These are phyloP conservation scores for Heliconius nattereri DNA, from an alignment of 1,140 invertebrate genomes.

Conservation along the genomic window DNA sequence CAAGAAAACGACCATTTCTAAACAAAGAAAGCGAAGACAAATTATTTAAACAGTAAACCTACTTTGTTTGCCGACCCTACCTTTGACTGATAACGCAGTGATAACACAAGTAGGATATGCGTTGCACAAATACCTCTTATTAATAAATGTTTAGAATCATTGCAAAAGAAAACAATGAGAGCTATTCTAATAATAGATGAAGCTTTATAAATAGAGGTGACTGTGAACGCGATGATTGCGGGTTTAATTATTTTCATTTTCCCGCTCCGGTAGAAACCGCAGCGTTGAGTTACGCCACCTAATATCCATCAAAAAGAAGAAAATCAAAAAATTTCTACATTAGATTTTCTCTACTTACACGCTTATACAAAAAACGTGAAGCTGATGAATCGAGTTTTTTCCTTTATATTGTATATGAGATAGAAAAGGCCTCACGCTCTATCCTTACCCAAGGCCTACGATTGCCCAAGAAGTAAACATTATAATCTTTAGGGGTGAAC, in stretches of 20 bases:
- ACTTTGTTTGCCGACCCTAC: slow-evolving; percentile 18
- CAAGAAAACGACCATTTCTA: background rate
- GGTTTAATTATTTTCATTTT: too few species aligned
- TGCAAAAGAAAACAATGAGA: background rate
- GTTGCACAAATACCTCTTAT: background rate
- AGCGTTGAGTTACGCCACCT: background rate
- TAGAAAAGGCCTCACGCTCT: background rate
- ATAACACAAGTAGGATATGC: background rate
- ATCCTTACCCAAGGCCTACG: slow-evolving; percentile 46
- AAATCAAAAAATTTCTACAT: too few species aligned
- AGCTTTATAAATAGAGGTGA: background rate
- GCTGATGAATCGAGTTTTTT: background rate
- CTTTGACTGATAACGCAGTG: background rate
- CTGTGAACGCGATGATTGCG: background rate
- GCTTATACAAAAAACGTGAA: background rate
- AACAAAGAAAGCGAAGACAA: background rate
- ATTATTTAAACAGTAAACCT: slow-evolving; percentile 8
- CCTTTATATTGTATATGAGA: background rate
- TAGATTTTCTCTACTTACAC: too few species aligned
- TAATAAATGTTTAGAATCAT: slow-evolving; percentile 1
- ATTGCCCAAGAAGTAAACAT: slow-evolving; percentile 54
- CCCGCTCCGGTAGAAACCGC: background rate
- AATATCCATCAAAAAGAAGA: background rate
- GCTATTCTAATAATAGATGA: background rate
- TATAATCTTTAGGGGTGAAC: slow-evolving; percentile 49